These are phyloP conservation scores for Phaethornis superciliosus DNA, from an alignment of 2,113 vertebrate genomes.

Conservation along the genomic window DNA sequence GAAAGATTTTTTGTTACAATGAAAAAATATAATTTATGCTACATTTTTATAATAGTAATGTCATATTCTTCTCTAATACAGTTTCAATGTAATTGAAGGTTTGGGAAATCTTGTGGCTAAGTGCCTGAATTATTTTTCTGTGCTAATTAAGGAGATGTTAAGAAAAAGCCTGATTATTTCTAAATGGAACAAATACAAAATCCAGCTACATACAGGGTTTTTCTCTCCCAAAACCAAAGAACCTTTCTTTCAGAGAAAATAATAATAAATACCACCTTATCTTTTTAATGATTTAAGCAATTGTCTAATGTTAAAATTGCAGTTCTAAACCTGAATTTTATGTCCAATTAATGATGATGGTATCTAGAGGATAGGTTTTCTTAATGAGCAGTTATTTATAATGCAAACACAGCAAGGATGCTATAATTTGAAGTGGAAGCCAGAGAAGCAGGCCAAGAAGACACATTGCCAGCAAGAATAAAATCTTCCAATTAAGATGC, in stretches of 20 bases:
- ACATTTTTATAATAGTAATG: neutral
- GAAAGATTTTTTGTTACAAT: neutral
- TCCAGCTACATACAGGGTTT: rapidly evolving
- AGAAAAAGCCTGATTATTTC: neutral
- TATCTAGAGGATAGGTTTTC: neutral
- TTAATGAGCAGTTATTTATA: neutral
- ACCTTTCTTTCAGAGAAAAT: neutral
- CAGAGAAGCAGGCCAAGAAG: neutral
- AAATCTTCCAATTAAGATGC: neutral
- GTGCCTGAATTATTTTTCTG: neutral
- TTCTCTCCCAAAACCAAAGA: neutral
- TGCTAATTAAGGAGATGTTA: neutral
- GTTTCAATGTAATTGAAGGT: neutral
- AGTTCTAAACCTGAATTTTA: neutral
- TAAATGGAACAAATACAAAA: neutral
- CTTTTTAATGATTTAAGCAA: neutral
- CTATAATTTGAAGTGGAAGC: neutral
- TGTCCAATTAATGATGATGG: neutral
- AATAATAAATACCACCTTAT: neutral
- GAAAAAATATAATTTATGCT: neutral
- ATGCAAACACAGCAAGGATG: neutral
- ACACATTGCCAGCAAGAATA: neutral
- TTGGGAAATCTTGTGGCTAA: neutral
- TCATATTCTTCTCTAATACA: neutral
- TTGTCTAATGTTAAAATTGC: neutral